Conservation (phyloP, 1,140 invertebrate species). For the Aphelenchoides avenae region DNA sequence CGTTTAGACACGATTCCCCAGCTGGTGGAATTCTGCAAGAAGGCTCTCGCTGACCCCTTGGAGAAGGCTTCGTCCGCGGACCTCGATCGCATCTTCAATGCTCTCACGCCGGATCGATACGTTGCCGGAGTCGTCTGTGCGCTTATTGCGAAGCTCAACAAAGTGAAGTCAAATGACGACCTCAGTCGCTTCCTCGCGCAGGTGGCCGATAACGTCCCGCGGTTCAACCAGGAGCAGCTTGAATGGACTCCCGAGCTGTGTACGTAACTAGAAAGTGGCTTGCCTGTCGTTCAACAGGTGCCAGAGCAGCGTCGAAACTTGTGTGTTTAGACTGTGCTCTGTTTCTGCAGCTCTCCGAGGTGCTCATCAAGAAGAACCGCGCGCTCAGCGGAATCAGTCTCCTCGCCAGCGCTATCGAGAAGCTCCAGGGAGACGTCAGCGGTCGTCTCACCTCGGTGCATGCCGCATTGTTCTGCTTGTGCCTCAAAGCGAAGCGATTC, state of each 20-base stretch:
- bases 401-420: constrained; percentile 13
- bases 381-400: constrained; percentile 22
- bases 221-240: constrained; percentile 20
- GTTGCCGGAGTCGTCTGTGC: constrained; percentile 22
- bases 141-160: constrained; percentile 17
- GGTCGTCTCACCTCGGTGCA: constrained; percentile 24
- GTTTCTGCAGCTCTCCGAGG: constrained; percentile 18
- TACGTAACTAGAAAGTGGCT: constrained; percentile 4
- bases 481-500: constrained; percentile 27
- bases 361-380: constrained; percentile 6
- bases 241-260: constrained; percentile 30
- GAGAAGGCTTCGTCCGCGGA: constrained; percentile 20
- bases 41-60: constrained; percentile 22
- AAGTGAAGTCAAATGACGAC: constrained; percentile 19
- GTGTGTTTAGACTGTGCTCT: constrained; percentile 20
- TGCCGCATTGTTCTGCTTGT: constrained; percentile 24
- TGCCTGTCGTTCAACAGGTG: constrained; percentile 2
- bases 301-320: constrained; percentile 10
- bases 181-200: constrained; percentile 16
- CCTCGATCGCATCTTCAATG: constrained; percentile 16
- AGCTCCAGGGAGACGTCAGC: constrained; percentile 3
- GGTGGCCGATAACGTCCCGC: constrained; percentile 8
- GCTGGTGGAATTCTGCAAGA: constrained; percentile 24
- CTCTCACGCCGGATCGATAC: constrained; percentile 1
- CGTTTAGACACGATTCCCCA: constrained; percentile 24